Evolutionary conservation across 2,888 invertebrate species (phyloP), one percentile per base, ranked within the genome.

Genomic region (Hesperia comma): DNA sequence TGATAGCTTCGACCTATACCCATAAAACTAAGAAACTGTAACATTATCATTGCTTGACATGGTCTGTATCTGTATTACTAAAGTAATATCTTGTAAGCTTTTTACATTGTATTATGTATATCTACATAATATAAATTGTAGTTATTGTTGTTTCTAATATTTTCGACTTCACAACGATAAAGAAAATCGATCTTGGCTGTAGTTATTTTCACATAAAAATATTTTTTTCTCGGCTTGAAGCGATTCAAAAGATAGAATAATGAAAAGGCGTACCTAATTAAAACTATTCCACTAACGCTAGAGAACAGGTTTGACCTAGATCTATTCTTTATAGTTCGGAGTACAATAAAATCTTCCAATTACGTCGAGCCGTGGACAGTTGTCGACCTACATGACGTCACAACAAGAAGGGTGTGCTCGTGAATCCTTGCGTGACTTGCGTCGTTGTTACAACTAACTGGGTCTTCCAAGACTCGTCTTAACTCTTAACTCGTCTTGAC

Each of bases 311-410:
- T 6, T 49, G 49, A 49, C 49, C 49, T 49, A 19, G 19, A 49
- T 49, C 49, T 49, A 19, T 49, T 49, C 49, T 49, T 49, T 49
- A 49, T 49, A 12, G 19, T 19, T 19, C 19, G n/a, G 46, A 46
- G 8, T 19, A 49, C 19, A 49, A 49, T 49, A 49, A 49, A 19
- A 49, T 49, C 49, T 10, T 49, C 49, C 49, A 49, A 32, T 53
- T 53, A 32, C 53, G 53, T n/a, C 17, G n/a, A 53, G 21, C 32
- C 53, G n/a, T 53, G 14, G 53, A 12, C 32, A 5, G 32, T 33
- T 43, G 40, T 62, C 54, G 54, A 62, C 63, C 55, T 46, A 56
- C 43, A 62, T 43, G 6, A 37, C 37, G 41, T 53, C 41, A 61
- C 51, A 51, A 51, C 41, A 6, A 14, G 14, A 8, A 17, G 1